phyloP scores from a whole-genome alignment of 1,140 invertebrate species.

The Ceratina australensis region DNA sequence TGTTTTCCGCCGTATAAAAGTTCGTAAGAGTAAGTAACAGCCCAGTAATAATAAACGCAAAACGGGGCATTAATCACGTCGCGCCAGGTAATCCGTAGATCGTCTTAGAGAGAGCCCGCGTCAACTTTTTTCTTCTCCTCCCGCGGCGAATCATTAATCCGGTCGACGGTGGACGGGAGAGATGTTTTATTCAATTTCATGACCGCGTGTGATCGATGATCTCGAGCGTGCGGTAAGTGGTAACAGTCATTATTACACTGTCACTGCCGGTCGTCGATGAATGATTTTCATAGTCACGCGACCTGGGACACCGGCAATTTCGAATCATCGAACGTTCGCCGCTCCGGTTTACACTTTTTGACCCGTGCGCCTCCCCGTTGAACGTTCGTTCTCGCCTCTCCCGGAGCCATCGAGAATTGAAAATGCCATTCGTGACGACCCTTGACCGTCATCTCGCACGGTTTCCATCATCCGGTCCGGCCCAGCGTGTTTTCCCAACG shows the following conservation, averaged over 20 bases:
- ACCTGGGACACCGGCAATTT: constrained; percentile 42
- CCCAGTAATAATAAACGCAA: constrained; percentile 28
- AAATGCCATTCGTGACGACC: constrained; percentile 26
- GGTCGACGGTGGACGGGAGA: not conserved
- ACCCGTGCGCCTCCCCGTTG: not conserved
- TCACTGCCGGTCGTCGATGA: constrained; percentile 33
- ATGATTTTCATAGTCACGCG: constrained; percentile 57
- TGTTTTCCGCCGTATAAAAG: no score
- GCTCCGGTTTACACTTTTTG: constrained; percentile 9
- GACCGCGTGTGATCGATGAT: constrained; percentile 48
- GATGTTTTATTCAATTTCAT: constrained; percentile 33
- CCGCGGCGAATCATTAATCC: constrained; percentile 9
- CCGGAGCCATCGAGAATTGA: not conserved
- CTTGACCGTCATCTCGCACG: not conserved
- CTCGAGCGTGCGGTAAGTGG: constrained; percentile 28
- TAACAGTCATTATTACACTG: constrained; percentile 54
- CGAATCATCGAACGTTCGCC: constrained; percentile 32
- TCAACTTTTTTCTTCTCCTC: not conserved
- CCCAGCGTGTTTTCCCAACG: not conserved
- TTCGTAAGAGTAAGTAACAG: not conserved
- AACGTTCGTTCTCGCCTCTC: not conserved
- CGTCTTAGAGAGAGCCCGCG: not conserved
- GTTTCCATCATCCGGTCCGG: not conserved
- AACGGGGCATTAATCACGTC: constrained; percentile 27
- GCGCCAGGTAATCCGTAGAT: constrained; percentile 12